Base-by-base conservation (phyloP, 2,888 invertebrate species). In the Dichetophora obliterata region DNA sequence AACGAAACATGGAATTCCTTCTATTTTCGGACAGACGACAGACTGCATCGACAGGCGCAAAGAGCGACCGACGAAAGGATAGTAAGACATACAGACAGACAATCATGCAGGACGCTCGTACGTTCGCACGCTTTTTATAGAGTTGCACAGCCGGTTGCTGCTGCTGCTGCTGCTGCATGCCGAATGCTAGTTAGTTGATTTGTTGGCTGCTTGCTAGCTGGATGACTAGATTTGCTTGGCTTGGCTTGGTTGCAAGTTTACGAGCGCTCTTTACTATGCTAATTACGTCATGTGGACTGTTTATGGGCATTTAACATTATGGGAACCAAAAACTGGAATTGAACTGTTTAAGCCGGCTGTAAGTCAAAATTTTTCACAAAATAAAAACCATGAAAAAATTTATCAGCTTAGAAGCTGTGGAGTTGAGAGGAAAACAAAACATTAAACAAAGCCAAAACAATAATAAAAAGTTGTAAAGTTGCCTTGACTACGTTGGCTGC, bases 311-410 rank as follows among this genome's bases (percentile, higher is more conserved):
- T 82, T 87, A 86, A 85, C 85, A 87, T 87, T 87, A 85, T 87
- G 87, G 87, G 87, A 87, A 87, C 87, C 87, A 84, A 87, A 87
- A 87, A 87, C 87, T 87, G 86, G 86, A 86, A 87, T 86, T 85
- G 78, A 80, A 81, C 75, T 81, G 81, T 82, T 81, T 78, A 79
- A 76, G 34, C 34, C 66, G 54, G 22, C 71, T 37, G 70, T 71
- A 57, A 71, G 59, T 71, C 71, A 71, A 71, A 71, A 68, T 48
- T 50, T 68, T 48, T 48, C 48, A 68, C 22, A 63, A 63, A 19
- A 34, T 11, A 43, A 43, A 43, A 59, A 66, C 34, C 48, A 48
- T 14, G 50, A 19, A 6, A 68, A 68, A 50, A 16, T 24, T 16
- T 14, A 68, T 22, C 24, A 14, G 48, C 6, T 43, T 16, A 43